Base-by-base conservation (phyloP, 2,113 vertebrate species). In the Pseudopipra pipra region DNA sequence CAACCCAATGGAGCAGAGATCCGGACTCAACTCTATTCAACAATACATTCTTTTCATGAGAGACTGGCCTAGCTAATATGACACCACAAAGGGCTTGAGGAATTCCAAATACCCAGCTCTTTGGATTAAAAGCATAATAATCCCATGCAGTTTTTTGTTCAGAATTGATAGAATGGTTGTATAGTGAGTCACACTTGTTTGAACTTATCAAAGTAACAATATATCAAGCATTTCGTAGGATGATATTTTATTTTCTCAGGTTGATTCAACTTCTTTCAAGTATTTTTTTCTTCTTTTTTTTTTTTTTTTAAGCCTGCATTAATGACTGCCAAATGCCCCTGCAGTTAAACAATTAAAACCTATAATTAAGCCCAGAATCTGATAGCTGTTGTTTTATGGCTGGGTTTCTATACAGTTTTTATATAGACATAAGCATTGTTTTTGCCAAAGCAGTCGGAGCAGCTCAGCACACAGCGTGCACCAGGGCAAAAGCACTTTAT, bases 121-220 rank as follows among this genome's bases (percentile, higher is more conserved):
- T 96, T 95, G 96, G 93, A 97, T 97, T 97, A 98, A 98, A 97
- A 97, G 95, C 89, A 96, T 95, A 97, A 97, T 96, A 97, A 98
- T 97, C 97, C 97, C 96, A 95, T 94, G 96, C 95, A 89, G 86
- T 91, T 97, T 98, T 98, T 97, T 98, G 96, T 97, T 97, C 96
- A 81, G 95, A 90, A 95, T 95, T 96, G 93, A 97, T 97, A 97
- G 95, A 97, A 97, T 96, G 90, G 89, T 97, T 98, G 70, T 97
- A 91, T 95, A 93, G 92, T 97, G 96, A 98, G 91, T 97, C 97
- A 96, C 94, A 97, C 79, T 95, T 97, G 96, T 98, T 97, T 93
- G 96, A 96, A 96, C 86, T 98, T 97, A 96, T 93, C 96, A 98
- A 86, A 97, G 92, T 96, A 97, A 95, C 93, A 97, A 97, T 96